Percentiles rank a stretch among this genome's conserved stretches.
Conservation (phyloP, 1,140 invertebrate species). For the Drosophila santomea region DNA sequence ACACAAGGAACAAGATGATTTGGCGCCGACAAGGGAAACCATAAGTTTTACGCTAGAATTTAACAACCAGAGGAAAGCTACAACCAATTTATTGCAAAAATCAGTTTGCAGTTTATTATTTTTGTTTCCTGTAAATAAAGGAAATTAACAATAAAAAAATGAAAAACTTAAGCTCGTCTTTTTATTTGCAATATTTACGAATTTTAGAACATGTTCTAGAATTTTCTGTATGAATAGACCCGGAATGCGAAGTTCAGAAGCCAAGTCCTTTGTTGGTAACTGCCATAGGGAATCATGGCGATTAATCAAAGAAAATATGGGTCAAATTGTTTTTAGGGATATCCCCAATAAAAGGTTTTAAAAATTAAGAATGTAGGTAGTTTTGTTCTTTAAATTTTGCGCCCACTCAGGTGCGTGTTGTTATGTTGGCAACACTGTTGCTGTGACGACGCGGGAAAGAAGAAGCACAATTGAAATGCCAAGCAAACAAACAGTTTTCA, state of each 20-base stretch:
- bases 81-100: constrained; percentile 77
- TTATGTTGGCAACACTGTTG: constrained; percentile 32
- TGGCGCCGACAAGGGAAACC: constrained; percentile 61
- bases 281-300: too few species aligned
- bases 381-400: constrained; percentile 3
- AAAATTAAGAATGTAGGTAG: too few species aligned
- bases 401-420: neutral
- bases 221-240: too few species aligned
- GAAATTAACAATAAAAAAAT: constrained; percentile 79
- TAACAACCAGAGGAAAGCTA: constrained; percentile 69
- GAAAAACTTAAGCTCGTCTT: constrained; percentile 12
- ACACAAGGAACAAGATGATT: constrained; percentile 59
- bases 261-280: too few species aligned
- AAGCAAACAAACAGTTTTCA: constrained; percentile 26
- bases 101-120: constrained; percentile 76
- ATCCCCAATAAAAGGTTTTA: too few species aligned
- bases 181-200: neutral
- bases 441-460: constrained; percentile 64
- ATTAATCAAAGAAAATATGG: neutral
- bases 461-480: constrained; percentile 48
- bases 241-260: too few species aligned
- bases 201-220: too few species aligned
- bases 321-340: neutral
- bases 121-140: constrained; percentile 84
- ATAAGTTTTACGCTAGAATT: constrained; percentile 68